Percentiles rank a stretch among this genome's conserved stretches.
Conservation (phyloP, 2,797 vertebrate genomes). For the Florisuga fusca region DNA sequence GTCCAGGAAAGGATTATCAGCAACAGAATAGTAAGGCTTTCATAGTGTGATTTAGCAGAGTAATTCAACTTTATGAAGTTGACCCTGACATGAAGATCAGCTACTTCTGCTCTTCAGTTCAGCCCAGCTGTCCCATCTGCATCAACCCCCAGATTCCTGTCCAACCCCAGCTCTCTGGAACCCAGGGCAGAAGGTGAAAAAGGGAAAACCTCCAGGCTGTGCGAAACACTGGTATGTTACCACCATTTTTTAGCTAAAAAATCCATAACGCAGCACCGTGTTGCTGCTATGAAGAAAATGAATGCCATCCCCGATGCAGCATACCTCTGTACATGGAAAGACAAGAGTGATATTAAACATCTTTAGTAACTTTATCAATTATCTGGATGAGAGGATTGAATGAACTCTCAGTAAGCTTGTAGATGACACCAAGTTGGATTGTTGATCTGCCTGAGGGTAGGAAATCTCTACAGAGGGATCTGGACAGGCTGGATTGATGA, state of each 20-base stretch:
- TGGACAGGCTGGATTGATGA: no score
- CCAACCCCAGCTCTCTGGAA: neutral
- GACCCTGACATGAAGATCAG: neutral
- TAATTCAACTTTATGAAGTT: neutral
- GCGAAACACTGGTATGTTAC: neutral
- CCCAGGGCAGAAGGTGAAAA: neutral
- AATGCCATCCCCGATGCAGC: neutral
- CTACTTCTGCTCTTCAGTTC: neutral
- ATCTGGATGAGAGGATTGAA: no score
- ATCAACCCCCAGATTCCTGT: neutral
- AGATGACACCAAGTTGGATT: no score
- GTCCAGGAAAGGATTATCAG: no score
- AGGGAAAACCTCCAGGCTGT: neutral
- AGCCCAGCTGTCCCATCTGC: neutral
- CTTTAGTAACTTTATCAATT: no score
- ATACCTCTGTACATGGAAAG: neutral
- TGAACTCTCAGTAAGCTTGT: no score
- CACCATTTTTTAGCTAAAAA: neutral
- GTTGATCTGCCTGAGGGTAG: no score
- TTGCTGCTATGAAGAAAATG: neutral
- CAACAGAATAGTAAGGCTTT: neutral
- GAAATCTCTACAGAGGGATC: no score
- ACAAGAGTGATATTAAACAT: neutral
- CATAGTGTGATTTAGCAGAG: neutral
- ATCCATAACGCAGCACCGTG: rapidly evolving